These are phyloP conservation scores for Drosophila macrospina DNA, from an alignment of 2,888 invertebrate species.

Conservation along the genomic window DNA sequence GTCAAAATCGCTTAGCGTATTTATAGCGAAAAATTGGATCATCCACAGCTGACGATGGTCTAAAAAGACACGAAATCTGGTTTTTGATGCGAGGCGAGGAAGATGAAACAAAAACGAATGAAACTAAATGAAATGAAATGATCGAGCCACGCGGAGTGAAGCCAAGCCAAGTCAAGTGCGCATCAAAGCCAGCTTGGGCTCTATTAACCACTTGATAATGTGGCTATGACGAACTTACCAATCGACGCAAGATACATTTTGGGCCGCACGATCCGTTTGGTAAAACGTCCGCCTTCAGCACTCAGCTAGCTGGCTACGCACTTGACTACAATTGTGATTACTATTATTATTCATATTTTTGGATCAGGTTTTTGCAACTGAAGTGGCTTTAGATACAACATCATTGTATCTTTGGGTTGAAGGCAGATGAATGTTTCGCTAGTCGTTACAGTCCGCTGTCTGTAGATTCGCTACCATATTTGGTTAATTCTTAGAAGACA, in stretches of 20 bases:
- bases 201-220: slow-evolving; percentile 68
- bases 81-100: slow-evolving; percentile 41
- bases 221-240: slow-evolving; percentile 44
- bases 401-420: slow-evolving; percentile 7
- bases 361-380: slow-evolving; percentile 62
- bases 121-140: slow-evolving; percentile 11
- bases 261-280: slow-evolving; percentile 31
- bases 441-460: slow-evolving; percentile 34
- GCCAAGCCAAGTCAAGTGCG: slow-evolving; percentile 54
- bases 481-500: slow-evolving; percentile 12
- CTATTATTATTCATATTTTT: slow-evolving; percentile 44
- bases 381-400: slow-evolving; percentile 47
- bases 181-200: slow-evolving; percentile 58
- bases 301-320: slow-evolving; percentile 48
- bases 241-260: slow-evolving; percentile 8
- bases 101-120: slow-evolving; percentile 25
- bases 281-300: slow-evolving; percentile 60
- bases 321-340: slow-evolving; percentile 52
- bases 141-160: slow-evolving; percentile 41
- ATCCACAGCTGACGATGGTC: slow-evolving; percentile 16
- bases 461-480: slow-evolving; percentile 43
- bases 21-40: slow-evolving; percentile 69
- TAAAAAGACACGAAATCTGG: slow-evolving; percentile 39
- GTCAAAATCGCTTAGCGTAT: slow-evolving; percentile 62
- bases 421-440: slow-evolving; percentile 20